A percentile compares a stretch with the other conserved stretches of the same genome.
These are phyloP conservation scores for Arrhamphus sclerolepis DNA, from an alignment of 2,797 vertebrate genomes.

Conservation along the genomic window DNA sequence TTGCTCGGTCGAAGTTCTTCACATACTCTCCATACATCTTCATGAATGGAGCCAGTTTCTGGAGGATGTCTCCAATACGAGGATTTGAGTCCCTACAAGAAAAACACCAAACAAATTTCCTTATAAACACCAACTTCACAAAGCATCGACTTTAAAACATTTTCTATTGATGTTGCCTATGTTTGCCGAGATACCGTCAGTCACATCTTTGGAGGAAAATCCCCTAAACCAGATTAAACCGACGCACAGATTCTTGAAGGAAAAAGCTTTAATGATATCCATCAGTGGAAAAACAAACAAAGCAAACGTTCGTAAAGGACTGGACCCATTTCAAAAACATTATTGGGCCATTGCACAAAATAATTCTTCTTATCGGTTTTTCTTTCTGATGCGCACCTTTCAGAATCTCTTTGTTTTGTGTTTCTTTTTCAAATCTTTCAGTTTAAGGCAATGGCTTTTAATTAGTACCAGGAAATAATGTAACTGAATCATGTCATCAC, in stretches of 20 bases:
- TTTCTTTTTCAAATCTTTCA: too few relatives aligned
- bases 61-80: conserved; percentile 95
- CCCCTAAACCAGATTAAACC: too few relatives aligned
- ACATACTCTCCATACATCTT: conserved; percentile 99
- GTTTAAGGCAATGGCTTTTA: conserved; percentile 19
- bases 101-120: conserved; percentile 1
- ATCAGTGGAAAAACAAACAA: conserved; percentile 1
- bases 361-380: background rate
- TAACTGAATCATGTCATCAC: conserved; percentile 35
- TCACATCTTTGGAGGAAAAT: too few relatives aligned
- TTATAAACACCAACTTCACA: too few relatives aligned
- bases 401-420: conserved; percentile 1
- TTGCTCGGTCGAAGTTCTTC: conserved; percentile 96
- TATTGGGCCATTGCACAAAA: conserved; percentile 1
- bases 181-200: too few relatives aligned
- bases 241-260: too few relatives aligned
- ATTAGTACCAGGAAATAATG: conserved; percentile 28
- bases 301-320: conserved; percentile 2
- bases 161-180: too few relatives aligned
- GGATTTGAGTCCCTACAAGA: conserved; percentile 87
- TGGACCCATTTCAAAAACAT: background rate
- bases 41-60: conserved; percentile 97
- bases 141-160: too few relatives aligned
- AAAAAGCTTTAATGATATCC: background rate
- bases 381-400: conserved; percentile 3